These are phyloP conservation scores for Lepidurus arcticus DNA, from an alignment of 1,140 invertebrate genomes.

Conservation along the genomic window DNA sequence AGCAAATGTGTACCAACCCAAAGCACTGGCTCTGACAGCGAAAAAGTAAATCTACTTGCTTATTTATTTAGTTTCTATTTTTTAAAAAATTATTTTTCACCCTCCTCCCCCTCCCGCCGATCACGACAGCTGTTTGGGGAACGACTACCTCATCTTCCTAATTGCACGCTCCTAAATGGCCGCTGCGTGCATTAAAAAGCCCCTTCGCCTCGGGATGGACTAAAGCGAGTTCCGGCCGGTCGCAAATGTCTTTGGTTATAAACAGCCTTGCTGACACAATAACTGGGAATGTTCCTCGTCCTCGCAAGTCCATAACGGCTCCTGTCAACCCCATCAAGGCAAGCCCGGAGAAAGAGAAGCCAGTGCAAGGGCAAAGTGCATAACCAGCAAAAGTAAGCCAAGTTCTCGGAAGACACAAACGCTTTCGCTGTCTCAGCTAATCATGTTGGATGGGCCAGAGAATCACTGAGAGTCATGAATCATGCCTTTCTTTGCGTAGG, in stretches of 20 bases:
- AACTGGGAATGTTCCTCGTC: not conserved
- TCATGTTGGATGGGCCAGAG: constrained; percentile 7
- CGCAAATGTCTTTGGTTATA: not conserved
- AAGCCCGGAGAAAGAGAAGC: not conserved
- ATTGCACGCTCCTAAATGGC: too few relatives aligned
- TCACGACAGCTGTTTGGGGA: too few relatives aligned
- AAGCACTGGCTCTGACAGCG: not conserved
- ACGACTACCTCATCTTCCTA: too few relatives aligned
- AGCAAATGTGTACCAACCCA: constrained; percentile 10
- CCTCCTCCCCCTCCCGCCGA: not conserved
- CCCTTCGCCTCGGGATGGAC: too few relatives aligned
- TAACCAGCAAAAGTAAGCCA: not conserved
- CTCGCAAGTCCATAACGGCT: not conserved
- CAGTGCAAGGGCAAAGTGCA: not conserved
- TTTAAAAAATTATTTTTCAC: not conserved
- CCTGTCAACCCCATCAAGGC: not conserved
- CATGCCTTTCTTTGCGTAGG: not conserved
- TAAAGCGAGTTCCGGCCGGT: not conserved
- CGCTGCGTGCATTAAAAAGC: too few relatives aligned
- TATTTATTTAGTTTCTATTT: not conserved
- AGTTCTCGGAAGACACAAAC: not conserved
- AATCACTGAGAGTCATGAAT: not conserved
- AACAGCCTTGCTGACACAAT: not conserved
- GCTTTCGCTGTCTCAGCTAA: constrained; percentile 12
- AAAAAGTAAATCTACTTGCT: not conserved